These are phyloP conservation scores for Spilosoma lubricipeda DNA, from an alignment of 2,888 invertebrate species.

Conservation along the genomic window DNA sequence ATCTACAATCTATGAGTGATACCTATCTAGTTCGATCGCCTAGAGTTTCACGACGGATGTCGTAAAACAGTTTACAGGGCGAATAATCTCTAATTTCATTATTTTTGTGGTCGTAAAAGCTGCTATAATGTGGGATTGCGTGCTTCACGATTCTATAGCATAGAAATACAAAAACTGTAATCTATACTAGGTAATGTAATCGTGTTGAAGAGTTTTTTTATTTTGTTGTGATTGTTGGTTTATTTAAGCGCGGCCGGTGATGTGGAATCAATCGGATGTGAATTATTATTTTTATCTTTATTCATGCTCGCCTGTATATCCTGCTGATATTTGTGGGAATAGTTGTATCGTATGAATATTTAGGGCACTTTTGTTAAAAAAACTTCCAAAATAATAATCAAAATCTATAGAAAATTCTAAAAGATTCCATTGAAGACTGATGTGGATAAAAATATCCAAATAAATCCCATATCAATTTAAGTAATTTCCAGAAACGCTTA, in stretches of 20 bases:
- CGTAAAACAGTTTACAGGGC: conserved; percentile 56
- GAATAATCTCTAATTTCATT: conserved; percentile 77
- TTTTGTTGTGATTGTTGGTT: background rate
- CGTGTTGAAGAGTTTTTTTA: conserved; percentile 1
- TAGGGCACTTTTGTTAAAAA: no score
- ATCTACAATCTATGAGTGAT: conserved; percentile 17
- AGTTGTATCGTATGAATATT: no score
- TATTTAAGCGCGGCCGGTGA: background rate
- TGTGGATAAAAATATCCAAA: no score
- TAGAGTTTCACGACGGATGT: conserved; percentile 42
- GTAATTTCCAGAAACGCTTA: no score
- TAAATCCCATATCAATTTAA: no score
- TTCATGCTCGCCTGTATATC: background rate
- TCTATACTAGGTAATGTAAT: conserved; percentile 1
- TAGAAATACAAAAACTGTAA: conserved; percentile 4
- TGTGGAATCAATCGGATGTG: background rate
- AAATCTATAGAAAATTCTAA: no score
- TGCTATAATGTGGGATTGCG: conserved; percentile 67
- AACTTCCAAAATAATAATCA: no score
- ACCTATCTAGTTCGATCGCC: conserved; percentile 41
- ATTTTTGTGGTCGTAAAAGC: conserved; percentile 71
- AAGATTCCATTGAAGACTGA: no score
- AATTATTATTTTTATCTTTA: background rate
- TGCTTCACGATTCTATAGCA: conserved; percentile 52
- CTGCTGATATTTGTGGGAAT: background rate